These are phyloP conservation scores for Cebidichthys violaceus DNA, from an alignment of 2,113 vertebrate genomes.

Conservation along the genomic window DNA sequence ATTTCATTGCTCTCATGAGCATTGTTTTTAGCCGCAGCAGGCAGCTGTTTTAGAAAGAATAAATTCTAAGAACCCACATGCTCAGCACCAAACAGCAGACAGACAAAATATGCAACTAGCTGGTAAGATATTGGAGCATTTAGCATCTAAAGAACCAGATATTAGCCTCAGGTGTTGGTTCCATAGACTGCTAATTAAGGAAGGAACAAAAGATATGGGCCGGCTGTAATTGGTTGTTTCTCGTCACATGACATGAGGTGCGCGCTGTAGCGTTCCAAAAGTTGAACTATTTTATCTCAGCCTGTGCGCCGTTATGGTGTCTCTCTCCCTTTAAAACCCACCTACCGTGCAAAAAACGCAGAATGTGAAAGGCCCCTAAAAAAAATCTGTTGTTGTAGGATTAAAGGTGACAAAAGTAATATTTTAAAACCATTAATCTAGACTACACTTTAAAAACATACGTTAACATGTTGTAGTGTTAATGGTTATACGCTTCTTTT, in stretches of 20 bases:
- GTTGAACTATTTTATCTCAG: background rate
- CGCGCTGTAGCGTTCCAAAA: too few relatives aligned
- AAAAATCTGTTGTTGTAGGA: background rate
- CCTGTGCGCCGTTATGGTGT: background rate
- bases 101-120: background rate
- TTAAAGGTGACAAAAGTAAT: background rate
- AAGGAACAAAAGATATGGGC: background rate
- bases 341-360: background rate
- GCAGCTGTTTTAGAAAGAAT: background rate
- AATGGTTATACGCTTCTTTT: background rate
- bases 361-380: background rate
- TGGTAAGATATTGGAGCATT: background rate
- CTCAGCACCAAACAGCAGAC: background rate
- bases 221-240: background rate
- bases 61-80: background rate
- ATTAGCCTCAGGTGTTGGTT: background rate
- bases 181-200: background rate
- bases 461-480: background rate
- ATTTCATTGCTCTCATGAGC: background rate
- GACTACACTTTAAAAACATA: background rate
- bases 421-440: background rate
- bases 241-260: background rate
- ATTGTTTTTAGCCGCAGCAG: background rate
- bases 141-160: background rate
- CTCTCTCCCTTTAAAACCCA: background rate